A percentile compares a stretch with the other conserved stretches of the same genome.
Conservation (phyloP, 2,888 invertebrate species). For the Spodoptera picta region DNA sequence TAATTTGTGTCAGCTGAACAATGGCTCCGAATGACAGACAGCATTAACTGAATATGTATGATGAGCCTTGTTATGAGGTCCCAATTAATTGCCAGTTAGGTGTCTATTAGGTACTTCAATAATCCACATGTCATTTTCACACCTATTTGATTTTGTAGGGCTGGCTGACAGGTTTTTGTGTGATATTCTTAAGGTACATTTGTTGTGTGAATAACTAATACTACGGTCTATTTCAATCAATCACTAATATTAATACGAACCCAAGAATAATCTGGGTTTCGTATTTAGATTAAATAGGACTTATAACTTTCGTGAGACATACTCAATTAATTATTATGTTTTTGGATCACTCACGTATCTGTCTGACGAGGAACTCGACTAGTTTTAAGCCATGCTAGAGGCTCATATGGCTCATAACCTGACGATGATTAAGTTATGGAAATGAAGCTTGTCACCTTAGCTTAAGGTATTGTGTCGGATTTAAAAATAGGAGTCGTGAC, state of each 20-base stretch:
- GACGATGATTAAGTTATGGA: constrained; percentile 31
- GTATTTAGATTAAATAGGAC: too few relatives aligned
- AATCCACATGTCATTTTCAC: constrained; percentile 80
- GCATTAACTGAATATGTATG: constrained; percentile 83
- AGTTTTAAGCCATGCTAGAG: too few relatives aligned
- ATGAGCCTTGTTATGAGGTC: constrained; percentile 75
- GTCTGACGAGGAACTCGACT: too few relatives aligned
- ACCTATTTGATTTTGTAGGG: constrained; percentile 75
- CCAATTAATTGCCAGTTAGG: constrained; percentile 77
- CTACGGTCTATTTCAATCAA: too few relatives aligned
- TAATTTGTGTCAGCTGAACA: constrained; percentile 81
- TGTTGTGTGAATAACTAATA: too few relatives aligned
- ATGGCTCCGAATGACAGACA: constrained; percentile 77
- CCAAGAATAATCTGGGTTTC: too few relatives aligned
- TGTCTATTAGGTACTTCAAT: constrained; percentile 65
- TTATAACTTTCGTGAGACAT: too few relatives aligned
- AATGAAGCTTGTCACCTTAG: constrained; percentile 28
- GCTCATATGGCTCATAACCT: constrained; percentile 11
- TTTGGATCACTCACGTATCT: too few relatives aligned
- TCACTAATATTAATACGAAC: too few relatives aligned
- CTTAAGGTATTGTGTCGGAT: constrained; percentile 29
- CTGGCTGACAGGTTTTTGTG: constrained; percentile 41
- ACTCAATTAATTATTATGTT: too few relatives aligned
- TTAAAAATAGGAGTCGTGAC: constrained; percentile 42
- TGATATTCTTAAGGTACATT: too few relatives aligned